Percentiles rank a stretch among this genome's conserved stretches.
Evolutionary conservation across 2,888 invertebrate genomes (phyloP).

Genomic region (Netelia virgata): DNA sequence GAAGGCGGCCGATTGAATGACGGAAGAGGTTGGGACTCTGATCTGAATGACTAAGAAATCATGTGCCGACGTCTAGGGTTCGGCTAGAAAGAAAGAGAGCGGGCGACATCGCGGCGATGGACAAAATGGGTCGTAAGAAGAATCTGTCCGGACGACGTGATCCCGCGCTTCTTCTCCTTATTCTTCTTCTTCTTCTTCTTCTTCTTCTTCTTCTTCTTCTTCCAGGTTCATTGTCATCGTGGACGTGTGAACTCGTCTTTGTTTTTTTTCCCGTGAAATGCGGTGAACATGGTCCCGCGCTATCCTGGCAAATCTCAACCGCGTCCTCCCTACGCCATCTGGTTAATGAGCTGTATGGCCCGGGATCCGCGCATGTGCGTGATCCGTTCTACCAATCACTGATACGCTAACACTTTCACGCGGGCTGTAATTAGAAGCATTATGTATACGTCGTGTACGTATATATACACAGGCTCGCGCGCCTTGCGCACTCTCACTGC

Average conservation of each 20-base stretch:
- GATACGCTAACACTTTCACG: conserved; percentile 34
- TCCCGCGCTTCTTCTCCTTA: conserved; percentile 39
- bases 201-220: conserved; percentile 69
- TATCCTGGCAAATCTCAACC: conserved; percentile 77
- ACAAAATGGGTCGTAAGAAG: conserved; percentile 11
- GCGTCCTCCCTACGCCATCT: conserved; percentile 74
- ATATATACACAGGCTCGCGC: neutral
- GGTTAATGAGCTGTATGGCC: conserved; percentile 76
- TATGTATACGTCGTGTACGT: conserved; percentile 32
- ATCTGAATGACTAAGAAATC: conserved; percentile 61
- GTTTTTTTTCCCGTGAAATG: conserved; percentile 75
- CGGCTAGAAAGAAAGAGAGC: neutral
- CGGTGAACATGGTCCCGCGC: conserved; percentile 48
- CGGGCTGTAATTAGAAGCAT: conserved; percentile 59
- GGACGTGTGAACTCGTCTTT: conserved; percentile 78
- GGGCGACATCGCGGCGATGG: neutral
- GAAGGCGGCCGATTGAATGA: conserved; percentile 38
- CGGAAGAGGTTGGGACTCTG: conserved; percentile 21
- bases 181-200: conserved; percentile 62
- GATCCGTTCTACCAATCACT: conserved; percentile 43
- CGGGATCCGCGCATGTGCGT: conserved; percentile 31
- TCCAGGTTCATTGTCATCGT: conserved; percentile 80
- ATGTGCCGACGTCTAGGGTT: conserved; percentile 30
- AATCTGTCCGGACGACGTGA: conserved; percentile 37
- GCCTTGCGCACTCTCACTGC: neutral